phyloP scores from a whole-genome alignment of 2,113 vertebrate genomes.

The Phainopepla nitens region DNA sequence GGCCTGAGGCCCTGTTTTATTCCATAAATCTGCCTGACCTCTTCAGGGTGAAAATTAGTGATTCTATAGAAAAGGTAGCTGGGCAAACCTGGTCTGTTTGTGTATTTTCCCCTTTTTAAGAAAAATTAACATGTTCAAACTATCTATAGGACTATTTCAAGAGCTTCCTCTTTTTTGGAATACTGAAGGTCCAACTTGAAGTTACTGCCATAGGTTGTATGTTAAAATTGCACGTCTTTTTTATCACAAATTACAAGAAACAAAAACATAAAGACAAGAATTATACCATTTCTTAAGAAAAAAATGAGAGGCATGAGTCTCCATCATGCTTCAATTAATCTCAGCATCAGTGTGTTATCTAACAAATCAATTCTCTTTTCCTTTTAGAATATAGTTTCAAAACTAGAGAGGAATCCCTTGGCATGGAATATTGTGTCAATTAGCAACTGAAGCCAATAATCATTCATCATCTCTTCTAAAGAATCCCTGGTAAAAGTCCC shows the following conservation, averaged over 20 bases:
- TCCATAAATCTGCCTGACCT: constrained; percentile 63
- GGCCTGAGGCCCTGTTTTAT: constrained; percentile 41
- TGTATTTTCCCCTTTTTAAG: background rate
- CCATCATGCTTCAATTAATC: background rate
- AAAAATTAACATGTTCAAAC: background rate
- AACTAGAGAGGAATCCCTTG: constrained; percentile 42
- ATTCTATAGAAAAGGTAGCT: background rate
- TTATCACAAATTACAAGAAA: background rate
- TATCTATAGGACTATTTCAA: background rate
- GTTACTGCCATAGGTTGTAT: background rate
- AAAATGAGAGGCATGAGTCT: background rate
- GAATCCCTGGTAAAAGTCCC: constrained; percentile 27
- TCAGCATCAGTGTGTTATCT: background rate
- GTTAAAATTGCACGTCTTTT: background rate
- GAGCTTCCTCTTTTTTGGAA: background rate
- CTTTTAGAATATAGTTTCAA: constrained; percentile 21
- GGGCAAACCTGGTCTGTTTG: background rate
- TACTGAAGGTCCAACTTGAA: background rate
- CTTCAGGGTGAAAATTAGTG: constrained; percentile 1
- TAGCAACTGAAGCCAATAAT: constrained; percentile 43
- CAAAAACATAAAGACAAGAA: background rate
- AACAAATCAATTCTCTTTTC: constrained; percentile 14
- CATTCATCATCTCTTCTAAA: constrained; percentile 39
- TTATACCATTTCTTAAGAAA: background rate
- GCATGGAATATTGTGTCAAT: background rate